Evolutionary conservation across 2,888 invertebrate genomes (phyloP), one percentile per base, ranked within the genome.

Genomic region (Gymnoscelis rufifasciata): DNA sequence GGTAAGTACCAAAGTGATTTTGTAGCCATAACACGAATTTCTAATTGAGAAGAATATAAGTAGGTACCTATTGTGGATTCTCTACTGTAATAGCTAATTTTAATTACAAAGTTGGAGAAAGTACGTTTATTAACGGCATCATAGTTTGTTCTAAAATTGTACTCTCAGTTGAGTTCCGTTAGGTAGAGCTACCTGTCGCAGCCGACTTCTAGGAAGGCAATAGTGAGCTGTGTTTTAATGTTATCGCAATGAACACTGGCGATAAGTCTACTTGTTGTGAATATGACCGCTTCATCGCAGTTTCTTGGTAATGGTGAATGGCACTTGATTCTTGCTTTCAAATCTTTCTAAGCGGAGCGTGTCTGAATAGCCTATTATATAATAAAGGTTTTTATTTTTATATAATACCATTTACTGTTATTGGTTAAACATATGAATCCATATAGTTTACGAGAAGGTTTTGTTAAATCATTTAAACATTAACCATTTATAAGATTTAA

Each of bases 201-300:
- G 60, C 60, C 71, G 68, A 71, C 66, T 87, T 88, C 86, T 80
- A 57, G 71, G 88, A 86, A 87, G 78, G 72, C 78, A 78, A 81
- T 78, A 81, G 78, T 76, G 76, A 70, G 78, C 74, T 73, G 80
- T 81, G 76, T 82, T 82, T 78, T 78, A 83, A 84, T 76, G 83
- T 83, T 87, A 84, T 88, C 87, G 82, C 75, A 74, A 71, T 72
- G 79, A 83, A 77, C 71, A 74, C 70, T 67, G 64, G 5, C 75
- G 82, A 83, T 84, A 83, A 83, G 68, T 79, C 70, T 71, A 78
- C 74, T 80, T 74, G 74, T 72, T 74, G 73, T 71, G 68, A 74
- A 74, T 75, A 73, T 68, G 69, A 78, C 73, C 75, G 66, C 64
- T 68, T 60, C 62, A 62, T 60, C 62, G 61, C 71, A 63, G 63